Evolutionary conservation across 2,888 invertebrate genomes (phyloP), one percentile per base, ranked within the genome.

Genomic region (Junonia oenone): DNA sequence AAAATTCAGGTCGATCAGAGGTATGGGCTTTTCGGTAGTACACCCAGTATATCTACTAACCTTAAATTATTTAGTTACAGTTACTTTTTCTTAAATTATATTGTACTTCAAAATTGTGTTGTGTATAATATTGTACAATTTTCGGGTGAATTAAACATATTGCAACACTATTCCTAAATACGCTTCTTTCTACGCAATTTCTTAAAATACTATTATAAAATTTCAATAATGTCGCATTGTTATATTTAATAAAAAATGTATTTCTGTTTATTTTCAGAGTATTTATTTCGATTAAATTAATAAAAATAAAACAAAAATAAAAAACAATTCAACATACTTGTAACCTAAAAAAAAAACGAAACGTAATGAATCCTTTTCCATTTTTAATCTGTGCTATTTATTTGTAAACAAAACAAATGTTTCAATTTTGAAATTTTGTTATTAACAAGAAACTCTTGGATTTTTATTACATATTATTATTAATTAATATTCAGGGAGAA

Each of bases 401-500:
- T 35, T 14, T 35, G 35, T 35, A 35, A 35, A 35, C 14, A 14
- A 35, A 35, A 35, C 14, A 14, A 14, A 6, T 35, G 5, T 11
- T 11, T n/a, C n/a, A n/a, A n/a, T n/a, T n/a, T n/a, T n/a, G n/a
- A n/a, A n/a, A n/a, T n/a, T n/a, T n/a, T n/a, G n/a, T n/a, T n/a
- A n/a, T n/a, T n/a, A 1, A 19, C 17, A 45, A 8, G n/a, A n/a
- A 2, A 31, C 27, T 29, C 9, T 43, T 17, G 11, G 0, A 17
- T 11, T 19, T 38, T 38, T 5, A 17, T 1, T n/a, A 11, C 11
- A 38, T 6, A 19, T 9, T 11, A 38, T 38, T 11, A n/a, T n/a
- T 0, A 19, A 19, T 40, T 40, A 40, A 9, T 67, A 80, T 79
- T 50, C 78, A 99, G 99, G 99, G 99, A 47, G 99, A 99, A 84